Percentiles rank a stretch among this genome's conserved stretches.
Conservation (phyloP, 2,797 vertebrate genomes). For the Pseudomugil gertrudae region DNA sequence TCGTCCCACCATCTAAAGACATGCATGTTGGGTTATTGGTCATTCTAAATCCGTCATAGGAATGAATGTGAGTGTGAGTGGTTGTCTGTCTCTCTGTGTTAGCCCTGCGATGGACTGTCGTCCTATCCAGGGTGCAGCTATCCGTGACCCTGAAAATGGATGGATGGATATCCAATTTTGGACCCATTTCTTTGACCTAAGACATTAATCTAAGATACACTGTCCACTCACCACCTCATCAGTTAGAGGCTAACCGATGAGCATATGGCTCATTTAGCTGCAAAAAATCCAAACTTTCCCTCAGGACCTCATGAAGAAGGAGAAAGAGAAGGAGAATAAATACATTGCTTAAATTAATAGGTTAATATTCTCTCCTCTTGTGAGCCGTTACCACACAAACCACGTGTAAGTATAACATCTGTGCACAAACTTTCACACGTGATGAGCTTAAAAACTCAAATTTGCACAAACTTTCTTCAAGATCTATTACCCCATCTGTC, state of each 20-base stretch:
- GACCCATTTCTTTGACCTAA: background rate
- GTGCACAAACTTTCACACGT: slow-evolving; percentile 2
- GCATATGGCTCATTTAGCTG: slow-evolving; percentile 1
- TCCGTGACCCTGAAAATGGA: too few species aligned
- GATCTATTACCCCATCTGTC: slow-evolving; percentile 54
- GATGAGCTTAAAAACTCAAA: slow-evolving; percentile 10
- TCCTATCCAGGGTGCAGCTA: too few species aligned
- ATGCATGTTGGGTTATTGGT: too few species aligned
- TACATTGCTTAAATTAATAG: background rate
- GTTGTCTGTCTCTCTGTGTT: too few species aligned
- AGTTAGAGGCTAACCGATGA: background rate
- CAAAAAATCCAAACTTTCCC: background rate
- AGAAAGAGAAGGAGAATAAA: slow-evolving; percentile 2
- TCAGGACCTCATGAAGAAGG: background rate
- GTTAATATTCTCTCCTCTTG: slow-evolving; percentile 5
- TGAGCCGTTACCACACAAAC: background rate
- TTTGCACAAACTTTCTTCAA: slow-evolving; percentile 32
- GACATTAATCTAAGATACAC: background rate
- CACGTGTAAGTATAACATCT: background rate
- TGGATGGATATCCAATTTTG: background rate
- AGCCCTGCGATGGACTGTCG: too few species aligned
- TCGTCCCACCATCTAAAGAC: too few species aligned
- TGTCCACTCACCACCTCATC: background rate
- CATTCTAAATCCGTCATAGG: too few species aligned
- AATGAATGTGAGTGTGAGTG: too few species aligned